Percentiles rank a stretch among this genome's conserved stretches.
Conservation (phyloP, 2,113 vertebrate genomes). For the Caretta caretta region DNA sequence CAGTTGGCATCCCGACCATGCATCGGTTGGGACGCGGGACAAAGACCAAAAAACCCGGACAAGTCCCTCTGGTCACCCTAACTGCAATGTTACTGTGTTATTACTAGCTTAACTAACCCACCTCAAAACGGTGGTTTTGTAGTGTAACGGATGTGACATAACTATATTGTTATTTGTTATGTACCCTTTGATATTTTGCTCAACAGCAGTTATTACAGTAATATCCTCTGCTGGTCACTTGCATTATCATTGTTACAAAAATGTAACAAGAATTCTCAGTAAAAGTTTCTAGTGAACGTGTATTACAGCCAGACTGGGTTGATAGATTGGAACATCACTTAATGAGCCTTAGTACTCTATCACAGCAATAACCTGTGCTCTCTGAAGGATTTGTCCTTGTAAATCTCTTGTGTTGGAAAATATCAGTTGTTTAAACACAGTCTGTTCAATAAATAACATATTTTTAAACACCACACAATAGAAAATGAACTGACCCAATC, state of each 20-base stretch:
- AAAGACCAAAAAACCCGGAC: too few species aligned
- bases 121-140: background rate
- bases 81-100: too few species aligned
- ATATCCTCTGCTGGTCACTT: slow-evolving; percentile 2
- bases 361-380: background rate
- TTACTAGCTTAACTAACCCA: background rate
- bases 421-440: background rate
- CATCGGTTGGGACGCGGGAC: too few species aligned
- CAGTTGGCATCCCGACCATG: too few species aligned
- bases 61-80: too few species aligned
- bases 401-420: background rate
- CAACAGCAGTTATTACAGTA: background rate
- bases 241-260: background rate
- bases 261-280: background rate
- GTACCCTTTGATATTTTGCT: background rate
- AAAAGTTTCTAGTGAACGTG: background rate
- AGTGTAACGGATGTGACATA: background rate
- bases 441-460: background rate
- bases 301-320: background rate
- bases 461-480: background rate
- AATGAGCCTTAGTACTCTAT: background rate
- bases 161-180: background rate
- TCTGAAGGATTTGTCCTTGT: background rate
- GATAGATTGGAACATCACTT: background rate
- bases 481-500: slow-evolving; percentile 19